A percentile compares a stretch with the other conserved stretches of the same genome.
These are phyloP conservation scores for Lophura nycthemera DNA, from an alignment of 2,113 vertebrate genomes.

Conservation along the genomic window DNA sequence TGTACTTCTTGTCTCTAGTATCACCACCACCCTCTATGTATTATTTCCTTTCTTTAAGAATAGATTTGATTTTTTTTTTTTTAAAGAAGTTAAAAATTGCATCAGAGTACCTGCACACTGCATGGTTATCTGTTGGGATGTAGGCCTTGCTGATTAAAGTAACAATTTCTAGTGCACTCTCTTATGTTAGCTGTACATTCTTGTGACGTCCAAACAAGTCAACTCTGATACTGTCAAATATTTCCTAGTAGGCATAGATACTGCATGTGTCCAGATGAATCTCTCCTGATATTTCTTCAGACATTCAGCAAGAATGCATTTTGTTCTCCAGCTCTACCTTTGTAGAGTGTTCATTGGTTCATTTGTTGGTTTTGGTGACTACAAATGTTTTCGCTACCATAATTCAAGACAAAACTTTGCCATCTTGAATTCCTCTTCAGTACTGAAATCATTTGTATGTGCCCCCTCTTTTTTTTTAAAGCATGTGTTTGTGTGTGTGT, in stretches of 20 bases:
- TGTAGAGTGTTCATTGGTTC: neutral
- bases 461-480: neutral
- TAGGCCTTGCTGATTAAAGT: neutral
- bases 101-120: neutral
- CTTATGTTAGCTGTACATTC: neutral
- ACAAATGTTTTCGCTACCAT: neutral
- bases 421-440: neutral
- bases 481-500: fast-evolving
- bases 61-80: neutral
- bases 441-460: neutral
- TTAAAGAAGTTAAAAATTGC: neutral
- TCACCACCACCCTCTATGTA: neutral
- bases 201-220: neutral
- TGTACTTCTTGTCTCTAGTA: neutral
- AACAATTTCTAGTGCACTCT: neutral
- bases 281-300: neutral
- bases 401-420: neutral
- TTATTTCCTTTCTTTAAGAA: neutral
- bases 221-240: neutral
- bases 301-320: neutral
- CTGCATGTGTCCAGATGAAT: neutral
- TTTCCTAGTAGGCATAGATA: neutral
- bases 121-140: neutral
- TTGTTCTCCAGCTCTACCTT: neutral
- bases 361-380: neutral